A percentile compares a stretch with the other conserved stretches of the same genome.
These are phyloP conservation scores for Brachirus orientalis DNA, from an alignment of 2,113 vertebrate genomes.

Conservation along the genomic window DNA sequence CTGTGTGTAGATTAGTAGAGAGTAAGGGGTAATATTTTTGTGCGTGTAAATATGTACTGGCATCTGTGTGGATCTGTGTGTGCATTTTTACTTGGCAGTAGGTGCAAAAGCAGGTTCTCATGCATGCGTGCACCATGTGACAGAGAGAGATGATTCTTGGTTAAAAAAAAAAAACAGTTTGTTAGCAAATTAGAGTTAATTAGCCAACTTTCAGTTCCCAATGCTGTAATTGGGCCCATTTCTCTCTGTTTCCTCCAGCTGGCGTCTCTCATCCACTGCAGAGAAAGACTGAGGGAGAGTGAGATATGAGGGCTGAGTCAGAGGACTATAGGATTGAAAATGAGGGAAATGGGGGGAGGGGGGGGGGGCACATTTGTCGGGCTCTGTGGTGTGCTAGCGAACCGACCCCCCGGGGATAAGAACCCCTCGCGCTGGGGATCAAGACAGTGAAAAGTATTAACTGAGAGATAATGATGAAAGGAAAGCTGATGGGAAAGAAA, in stretches of 20 bases:
- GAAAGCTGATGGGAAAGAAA: slow-evolving; percentile 70
- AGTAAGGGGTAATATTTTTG: background rate
- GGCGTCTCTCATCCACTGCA: slow-evolving; percentile 75
- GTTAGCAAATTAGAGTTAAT: slow-evolving; percentile 86
- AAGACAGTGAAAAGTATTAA: slow-evolving; percentile 74
- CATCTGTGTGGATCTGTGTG: slow-evolving; percentile 20
- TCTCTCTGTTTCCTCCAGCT: slow-evolving; percentile 85
- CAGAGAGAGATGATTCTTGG: slow-evolving; percentile 78
- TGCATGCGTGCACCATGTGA: slow-evolving; percentile 64
- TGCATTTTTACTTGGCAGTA: slow-evolving; percentile 27
- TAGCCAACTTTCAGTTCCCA: slow-evolving; percentile 83
- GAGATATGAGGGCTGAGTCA: slow-evolving; percentile 29
- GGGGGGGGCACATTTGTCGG: slow-evolving; percentile 61
- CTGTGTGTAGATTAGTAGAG: slow-evolving; percentile 1
- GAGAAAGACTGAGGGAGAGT: slow-evolving; percentile 53
- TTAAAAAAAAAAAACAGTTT: slow-evolving; percentile 79
- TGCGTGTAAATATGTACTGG: slow-evolving; percentile 39
- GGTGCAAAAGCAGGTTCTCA: slow-evolving; percentile 34
- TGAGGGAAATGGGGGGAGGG: slow-evolving; percentile 6
- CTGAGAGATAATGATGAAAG: slow-evolving; percentile 76
- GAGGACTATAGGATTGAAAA: slow-evolving; percentile 7
- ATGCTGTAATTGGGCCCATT: slow-evolving; percentile 84
- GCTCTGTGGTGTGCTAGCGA: slow-evolving; percentile 64
- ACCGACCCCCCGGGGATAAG: slow-evolving; percentile 57
- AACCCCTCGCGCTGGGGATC: slow-evolving; percentile 64